A percentile compares a stretch with the other conserved stretches of the same genome.
Evolutionary conservation across 1,140 invertebrate genomes (phyloP).

Genomic region (Drosophila bocki): DNA sequence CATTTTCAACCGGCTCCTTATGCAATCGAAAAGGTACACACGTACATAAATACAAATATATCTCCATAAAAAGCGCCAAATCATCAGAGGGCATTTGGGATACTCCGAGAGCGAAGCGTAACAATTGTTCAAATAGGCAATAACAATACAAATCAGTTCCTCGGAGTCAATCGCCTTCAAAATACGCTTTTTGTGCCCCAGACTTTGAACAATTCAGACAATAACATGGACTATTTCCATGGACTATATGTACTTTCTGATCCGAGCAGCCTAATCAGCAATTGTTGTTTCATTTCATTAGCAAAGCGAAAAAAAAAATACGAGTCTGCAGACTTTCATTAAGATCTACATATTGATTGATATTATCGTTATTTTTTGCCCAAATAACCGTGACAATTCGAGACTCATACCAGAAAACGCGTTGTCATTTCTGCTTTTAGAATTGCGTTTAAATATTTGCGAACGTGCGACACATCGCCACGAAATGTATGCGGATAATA

Average conservation of each 20-base stretch:
- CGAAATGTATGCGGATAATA: constrained; percentile 79
- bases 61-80: constrained; percentile 44
- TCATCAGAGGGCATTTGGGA: constrained; percentile 49
- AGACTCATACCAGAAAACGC: constrained; percentile 16
- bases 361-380: constrained; percentile 50
- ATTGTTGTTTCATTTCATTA: constrained; percentile 74
- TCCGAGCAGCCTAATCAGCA: constrained; percentile 55
- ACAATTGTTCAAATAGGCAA: constrained; percentile 69
- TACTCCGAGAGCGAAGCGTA: constrained; percentile 28
- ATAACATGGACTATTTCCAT: constrained; percentile 45
- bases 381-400: constrained; percentile 45
- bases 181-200: constrained; percentile 47
- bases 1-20: constrained; percentile 64
- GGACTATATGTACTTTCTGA: constrained; percentile 17
- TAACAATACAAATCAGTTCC: constrained; percentile 79
- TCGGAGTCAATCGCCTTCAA: constrained; percentile 57
- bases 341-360: constrained; percentile 57
- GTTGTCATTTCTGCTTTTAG: constrained; percentile 69
- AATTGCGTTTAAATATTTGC: constrained; percentile 72
- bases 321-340: constrained; percentile 77
- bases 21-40: constrained; percentile 58
- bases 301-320: constrained; percentile 55
- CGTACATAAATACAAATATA: constrained; percentile 8
- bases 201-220: constrained; percentile 52
- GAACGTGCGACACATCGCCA: constrained; percentile 56